phyloP scores from a whole-genome alignment of 2,888 invertebrate species.

The Apotomis turbidana region DNA sequence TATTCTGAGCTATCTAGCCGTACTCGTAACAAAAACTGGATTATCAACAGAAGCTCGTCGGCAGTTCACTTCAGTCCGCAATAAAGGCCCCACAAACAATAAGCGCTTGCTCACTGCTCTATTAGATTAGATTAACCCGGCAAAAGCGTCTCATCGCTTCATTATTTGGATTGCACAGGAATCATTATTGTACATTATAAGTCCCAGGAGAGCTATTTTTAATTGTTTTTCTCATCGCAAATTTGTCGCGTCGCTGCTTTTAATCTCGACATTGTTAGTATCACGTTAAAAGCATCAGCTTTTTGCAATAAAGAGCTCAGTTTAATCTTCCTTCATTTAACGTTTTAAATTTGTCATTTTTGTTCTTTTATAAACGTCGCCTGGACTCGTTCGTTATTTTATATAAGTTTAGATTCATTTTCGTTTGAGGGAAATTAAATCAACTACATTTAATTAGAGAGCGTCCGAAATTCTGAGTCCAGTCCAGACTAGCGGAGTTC shows the following conservation, averaged over 20 bases:
- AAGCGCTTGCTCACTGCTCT: conserved; percentile 52
- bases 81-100: conserved; percentile 43
- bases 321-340: conserved; percentile 27
- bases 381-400: conserved; percentile 3
- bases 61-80: conserved; percentile 29
- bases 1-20: conserved; percentile 11
- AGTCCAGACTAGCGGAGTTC: conserved; percentile 13
- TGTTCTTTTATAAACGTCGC: conserved; percentile 5
- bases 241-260: conserved; percentile 16
- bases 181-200: conserved; percentile 33
- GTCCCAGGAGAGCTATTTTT: conserved; percentile 27
- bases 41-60: conserved; percentile 33
- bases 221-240: conserved; percentile 29
- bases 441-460: conserved; percentile 40
- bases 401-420: conserved; percentile 22
- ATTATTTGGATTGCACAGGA: conserved; percentile 49
- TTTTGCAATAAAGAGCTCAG: conserved; percentile 20
- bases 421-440: conserved; percentile 39
- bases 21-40: conserved; percentile 30
- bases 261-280: conserved; percentile 25
- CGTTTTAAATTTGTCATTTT: conserved; percentile 3
- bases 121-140: conserved; percentile 71
- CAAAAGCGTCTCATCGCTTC: conserved; percentile 61
- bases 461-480: conserved; percentile 21
- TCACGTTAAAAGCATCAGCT: conserved; percentile 19